Percentiles rank a stretch among this genome's conserved stretches.
Evolutionary conservation across 2,888 invertebrate species (phyloP).

Genomic region (Chelonus formosanus): DNA sequence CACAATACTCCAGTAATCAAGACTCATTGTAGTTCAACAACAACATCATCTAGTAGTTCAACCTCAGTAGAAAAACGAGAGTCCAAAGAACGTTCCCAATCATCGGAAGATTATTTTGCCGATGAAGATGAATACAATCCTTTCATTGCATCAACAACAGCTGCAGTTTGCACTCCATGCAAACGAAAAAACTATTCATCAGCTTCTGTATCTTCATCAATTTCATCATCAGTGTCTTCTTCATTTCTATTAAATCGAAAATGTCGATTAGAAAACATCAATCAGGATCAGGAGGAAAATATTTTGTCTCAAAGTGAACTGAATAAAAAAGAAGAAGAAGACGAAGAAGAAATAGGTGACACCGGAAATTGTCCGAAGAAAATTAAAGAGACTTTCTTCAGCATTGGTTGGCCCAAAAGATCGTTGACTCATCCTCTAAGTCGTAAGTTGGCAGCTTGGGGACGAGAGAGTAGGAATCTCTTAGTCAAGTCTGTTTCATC

Average conservation of each 20-base stretch:
- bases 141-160: conserved; percentile 1
- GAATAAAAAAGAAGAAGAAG: background rate
- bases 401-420: conserved; percentile 39
- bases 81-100: background rate
- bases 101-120: background rate
- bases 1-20: conserved; percentile 11
- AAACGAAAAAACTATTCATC: conserved; percentile 10
- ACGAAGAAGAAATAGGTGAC: background rate
- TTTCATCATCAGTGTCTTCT: conserved; percentile 24
- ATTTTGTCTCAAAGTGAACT: background rate
- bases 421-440: conserved; percentile 38
- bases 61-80: conserved; percentile 3
- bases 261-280: conserved; percentile 11
- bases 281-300: background rate
- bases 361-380: no score
- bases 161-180: background rate
- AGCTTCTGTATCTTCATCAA: conserved; percentile 23
- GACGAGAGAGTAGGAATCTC: conserved; percentile 50
- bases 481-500: conserved; percentile 58
- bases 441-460: conserved; percentile 18
- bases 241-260: conserved; percentile 23
- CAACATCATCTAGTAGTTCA: conserved; percentile 22
- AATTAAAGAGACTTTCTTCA: background rate
- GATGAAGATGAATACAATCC: conserved; percentile 10
- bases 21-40: conserved; percentile 15